Percentiles rank a stretch among this genome's conserved stretches.
phyloP scores from a whole-genome alignment of 2,113 vertebrate species.

The Poeciliopsis occidentalis region DNA sequence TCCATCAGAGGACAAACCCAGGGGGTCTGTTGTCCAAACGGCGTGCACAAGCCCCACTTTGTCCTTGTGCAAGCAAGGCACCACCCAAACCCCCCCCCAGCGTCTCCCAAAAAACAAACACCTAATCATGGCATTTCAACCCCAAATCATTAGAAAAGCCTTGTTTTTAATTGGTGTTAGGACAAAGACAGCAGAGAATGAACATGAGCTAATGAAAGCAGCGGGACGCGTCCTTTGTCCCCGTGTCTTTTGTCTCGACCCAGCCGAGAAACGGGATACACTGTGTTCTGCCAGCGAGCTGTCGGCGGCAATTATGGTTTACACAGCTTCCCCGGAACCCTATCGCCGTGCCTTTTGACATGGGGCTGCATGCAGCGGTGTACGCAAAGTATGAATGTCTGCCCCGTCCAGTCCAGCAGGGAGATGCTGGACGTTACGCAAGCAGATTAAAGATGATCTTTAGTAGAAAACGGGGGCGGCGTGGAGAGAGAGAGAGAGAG shows the following conservation, averaged over 20 bases:
- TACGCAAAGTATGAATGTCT: conserved; percentile 25
- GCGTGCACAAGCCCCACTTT: conserved; percentile 31
- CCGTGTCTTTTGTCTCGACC: conserved; percentile 57
- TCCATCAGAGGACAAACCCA: conserved; percentile 45
- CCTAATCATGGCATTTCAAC: conserved; percentile 27
- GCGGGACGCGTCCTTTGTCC: conserved; percentile 62
- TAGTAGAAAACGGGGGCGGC: neutral
- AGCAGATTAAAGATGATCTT: neutral
- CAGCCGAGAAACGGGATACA: conserved; percentile 67
- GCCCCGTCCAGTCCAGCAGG: conserved; percentile 32
- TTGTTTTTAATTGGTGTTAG: conserved; percentile 69
- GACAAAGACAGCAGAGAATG: conserved; percentile 26
- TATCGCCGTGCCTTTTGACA: conserved; percentile 65
- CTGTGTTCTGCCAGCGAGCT: conserved; percentile 74
- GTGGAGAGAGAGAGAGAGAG: too few relatives aligned
- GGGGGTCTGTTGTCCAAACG: conserved; percentile 30
- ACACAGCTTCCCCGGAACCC: conserved; percentile 55
- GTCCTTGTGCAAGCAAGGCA: conserved; percentile 36
- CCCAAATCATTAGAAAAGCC: conserved; percentile 23
- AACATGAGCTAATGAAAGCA: conserved; percentile 66
- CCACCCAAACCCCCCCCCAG: conserved; percentile 4
- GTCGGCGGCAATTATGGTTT: conserved; percentile 70
- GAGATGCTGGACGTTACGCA: conserved; percentile 3
- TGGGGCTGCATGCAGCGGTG: conserved; percentile 23
- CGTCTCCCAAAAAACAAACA: conserved; percentile 25